phyloP scores from a whole-genome alignment of 2,797 vertebrate genomes.

The Chloroceryle amazona region DNA sequence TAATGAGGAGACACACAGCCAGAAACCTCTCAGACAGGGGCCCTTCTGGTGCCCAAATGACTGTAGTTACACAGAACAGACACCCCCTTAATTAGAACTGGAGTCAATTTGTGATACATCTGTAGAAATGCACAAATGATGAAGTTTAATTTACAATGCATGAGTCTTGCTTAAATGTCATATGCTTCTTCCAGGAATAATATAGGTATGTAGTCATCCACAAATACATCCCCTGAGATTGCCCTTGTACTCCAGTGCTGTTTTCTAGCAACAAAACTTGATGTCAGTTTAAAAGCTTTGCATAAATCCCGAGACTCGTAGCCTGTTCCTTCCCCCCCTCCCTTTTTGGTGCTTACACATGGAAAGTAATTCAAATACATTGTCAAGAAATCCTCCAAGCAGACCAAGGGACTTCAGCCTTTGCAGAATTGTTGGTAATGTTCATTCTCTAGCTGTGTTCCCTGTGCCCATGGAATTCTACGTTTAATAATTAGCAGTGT shows the following conservation, averaged over 20 bases:
- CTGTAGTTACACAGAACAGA: background rate
- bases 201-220: background rate
- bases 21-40: background rate
- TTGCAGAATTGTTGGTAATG: background rate
- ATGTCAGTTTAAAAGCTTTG: background rate
- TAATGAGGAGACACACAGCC: background rate
- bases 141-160: background rate
- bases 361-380: background rate
- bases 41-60: background rate
- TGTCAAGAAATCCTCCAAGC: rapidly evolving
- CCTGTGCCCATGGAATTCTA: background rate
- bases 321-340: background rate
- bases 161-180: background rate
- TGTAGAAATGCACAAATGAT: background rate
- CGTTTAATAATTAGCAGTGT: background rate
- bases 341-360: background rate
- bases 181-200: background rate
- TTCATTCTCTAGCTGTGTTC: background rate
- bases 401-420: background rate
- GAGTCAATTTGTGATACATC: background rate
- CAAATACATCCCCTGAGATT: background rate
- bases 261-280: background rate
- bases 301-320: background rate
- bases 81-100: background rate
- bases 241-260: background rate